These are phyloP conservation scores for Palythoa grandiflora DNA, from an alignment of 92 coral and sea anemone genomes.

Conservation along the genomic window DNA sequence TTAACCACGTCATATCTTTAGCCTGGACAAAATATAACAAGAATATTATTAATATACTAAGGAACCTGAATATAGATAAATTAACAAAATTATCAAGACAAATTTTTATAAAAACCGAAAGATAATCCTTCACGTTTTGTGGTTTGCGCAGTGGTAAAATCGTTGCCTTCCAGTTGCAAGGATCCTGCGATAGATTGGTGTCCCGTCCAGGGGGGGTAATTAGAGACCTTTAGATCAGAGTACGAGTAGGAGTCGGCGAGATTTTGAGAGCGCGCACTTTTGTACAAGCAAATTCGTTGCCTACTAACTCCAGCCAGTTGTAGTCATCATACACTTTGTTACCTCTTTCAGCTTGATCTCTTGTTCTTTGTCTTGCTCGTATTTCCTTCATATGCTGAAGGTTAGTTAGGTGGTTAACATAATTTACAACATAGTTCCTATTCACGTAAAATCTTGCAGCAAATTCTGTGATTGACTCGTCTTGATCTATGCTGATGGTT, in stretches of 20 bases:
- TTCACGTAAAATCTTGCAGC: conserved; percentile 48
- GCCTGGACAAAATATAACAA: conserved; percentile 24
- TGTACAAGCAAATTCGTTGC: no score
- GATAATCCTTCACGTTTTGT: no score
- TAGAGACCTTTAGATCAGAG: no score
- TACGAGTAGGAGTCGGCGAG: no score
- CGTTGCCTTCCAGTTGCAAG: no score
- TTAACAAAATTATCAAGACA: no score
- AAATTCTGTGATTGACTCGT: conserved; percentile 48
- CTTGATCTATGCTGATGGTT: conserved; percentile 28
- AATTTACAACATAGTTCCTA: conserved; percentile 48
- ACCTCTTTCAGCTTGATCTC: conserved; percentile 25
- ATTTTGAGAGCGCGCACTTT: no score
- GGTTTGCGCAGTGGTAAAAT: no score
- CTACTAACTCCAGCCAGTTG: conserved; percentile 36
- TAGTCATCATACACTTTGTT: conserved; percentile 13
- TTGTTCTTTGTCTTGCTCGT: conserved; percentile 43
- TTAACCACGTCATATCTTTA: conserved; percentile 51
- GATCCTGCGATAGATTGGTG: no score
- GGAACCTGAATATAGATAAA: neutral
- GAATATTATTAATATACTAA: neutral
- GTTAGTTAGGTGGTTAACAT: conserved; percentile 47
- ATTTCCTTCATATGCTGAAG: conserved; percentile 36
- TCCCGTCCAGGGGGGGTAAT: no score
- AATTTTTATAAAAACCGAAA: no score